A percentile compares a stretch with the other conserved stretches of the same genome.
phyloP scores from a whole-genome alignment of 2,113 vertebrate species.

The Riparia riparia region DNA sequence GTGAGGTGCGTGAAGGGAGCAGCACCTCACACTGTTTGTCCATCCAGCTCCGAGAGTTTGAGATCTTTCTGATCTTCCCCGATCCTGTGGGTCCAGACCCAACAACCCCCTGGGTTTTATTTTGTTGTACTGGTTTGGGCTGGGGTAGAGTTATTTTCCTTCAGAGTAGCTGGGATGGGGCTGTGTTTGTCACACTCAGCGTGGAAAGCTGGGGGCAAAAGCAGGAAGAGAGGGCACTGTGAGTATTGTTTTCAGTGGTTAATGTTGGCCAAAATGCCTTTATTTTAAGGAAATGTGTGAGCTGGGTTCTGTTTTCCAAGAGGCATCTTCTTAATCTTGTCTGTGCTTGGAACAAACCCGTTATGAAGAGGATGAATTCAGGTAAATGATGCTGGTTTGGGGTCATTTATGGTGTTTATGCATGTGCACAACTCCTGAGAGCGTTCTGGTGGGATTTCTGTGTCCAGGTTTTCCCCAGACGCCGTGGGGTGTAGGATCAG shows the following conservation, averaged over 20 bases:
- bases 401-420: background rate
- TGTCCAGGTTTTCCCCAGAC: background rate
- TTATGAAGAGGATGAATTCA: background rate
- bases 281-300: background rate
- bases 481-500: accelerated
- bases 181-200: background rate
- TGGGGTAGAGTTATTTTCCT: background rate
- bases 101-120: background rate
- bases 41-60: accelerated
- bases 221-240: background rate
- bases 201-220: background rate
- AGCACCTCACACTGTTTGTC: background rate
- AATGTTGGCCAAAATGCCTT: background rate
- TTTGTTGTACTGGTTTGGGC: background rate
- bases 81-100: accelerated
- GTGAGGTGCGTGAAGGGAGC: background rate
- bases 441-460: background rate
- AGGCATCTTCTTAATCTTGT: background rate
- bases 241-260: background rate
- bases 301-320: background rate
- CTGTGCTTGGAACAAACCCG: background rate
- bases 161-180: background rate
- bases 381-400: accelerated
- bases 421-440: accelerated
- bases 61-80: background rate